phyloP scores from a whole-genome alignment of 2,113 vertebrate species.

The Serilophus lunatus region DNA sequence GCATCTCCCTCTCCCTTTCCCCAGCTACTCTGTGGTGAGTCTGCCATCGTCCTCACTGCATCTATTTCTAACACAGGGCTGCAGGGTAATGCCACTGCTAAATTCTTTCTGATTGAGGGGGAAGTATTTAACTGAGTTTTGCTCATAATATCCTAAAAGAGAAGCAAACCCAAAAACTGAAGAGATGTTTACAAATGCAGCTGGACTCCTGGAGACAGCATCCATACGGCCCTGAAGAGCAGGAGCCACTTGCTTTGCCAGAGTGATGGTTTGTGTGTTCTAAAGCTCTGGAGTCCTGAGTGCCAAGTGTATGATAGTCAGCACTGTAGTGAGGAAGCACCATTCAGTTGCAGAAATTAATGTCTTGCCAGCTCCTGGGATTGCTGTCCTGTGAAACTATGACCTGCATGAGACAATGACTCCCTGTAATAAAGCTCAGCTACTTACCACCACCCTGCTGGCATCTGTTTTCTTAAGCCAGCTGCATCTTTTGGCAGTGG shows the following conservation, averaged over 20 bases:
- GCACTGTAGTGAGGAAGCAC: not conserved
- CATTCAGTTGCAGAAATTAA: not conserved
- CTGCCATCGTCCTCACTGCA: not conserved
- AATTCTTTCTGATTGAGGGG: not conserved
- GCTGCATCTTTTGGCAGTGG: not conserved
- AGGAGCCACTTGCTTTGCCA: not conserved
- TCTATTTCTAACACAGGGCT: not conserved
- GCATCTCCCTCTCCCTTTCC: not conserved
- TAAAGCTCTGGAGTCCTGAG: not conserved
- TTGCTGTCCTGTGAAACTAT: not conserved
- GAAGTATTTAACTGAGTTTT: not conserved
- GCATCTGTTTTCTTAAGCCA: not conserved
- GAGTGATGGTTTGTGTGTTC: not conserved
- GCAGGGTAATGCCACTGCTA: not conserved
- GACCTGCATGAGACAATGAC: not conserved
- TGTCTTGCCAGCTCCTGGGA: not conserved
- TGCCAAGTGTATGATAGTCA: not conserved
- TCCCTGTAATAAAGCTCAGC: not conserved
- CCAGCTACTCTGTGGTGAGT: not conserved
- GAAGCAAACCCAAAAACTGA: not conserved
- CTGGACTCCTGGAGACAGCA: not conserved
- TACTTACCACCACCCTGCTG: not conserved
- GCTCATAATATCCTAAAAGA: not conserved
- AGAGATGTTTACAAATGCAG: not conserved
- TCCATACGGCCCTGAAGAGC: not conserved